Conservation (phyloP, 1,140 invertebrate species). For the Monomorium pharaonis region DNA sequence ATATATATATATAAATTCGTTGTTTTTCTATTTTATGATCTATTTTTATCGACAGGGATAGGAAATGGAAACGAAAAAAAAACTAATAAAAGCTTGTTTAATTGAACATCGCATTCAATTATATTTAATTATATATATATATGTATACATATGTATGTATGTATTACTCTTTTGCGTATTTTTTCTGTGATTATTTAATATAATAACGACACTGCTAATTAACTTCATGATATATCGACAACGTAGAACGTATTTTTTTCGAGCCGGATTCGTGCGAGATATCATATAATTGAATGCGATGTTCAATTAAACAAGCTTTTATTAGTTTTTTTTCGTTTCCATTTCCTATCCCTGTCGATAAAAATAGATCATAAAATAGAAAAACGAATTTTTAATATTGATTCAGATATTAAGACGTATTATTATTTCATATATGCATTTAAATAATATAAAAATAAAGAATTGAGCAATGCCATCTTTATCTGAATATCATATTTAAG, state of each 20-base stretch:
- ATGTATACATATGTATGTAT: too few relatives aligned
- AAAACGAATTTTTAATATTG: too few relatives aligned
- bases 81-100: constrained; percentile 7
- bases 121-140: too few relatives aligned
- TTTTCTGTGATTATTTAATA: background rate
- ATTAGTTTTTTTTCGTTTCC: background rate
- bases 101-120: background rate
- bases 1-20: background rate
- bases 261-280: background rate
- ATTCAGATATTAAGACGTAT: background rate
- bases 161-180: background rate
- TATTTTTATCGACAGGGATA: background rate
- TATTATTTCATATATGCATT: background rate
- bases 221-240: background rate
- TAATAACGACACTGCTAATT: constrained; percentile 7
- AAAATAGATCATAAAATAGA: too few relatives aligned
- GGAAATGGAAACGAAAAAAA: background rate
- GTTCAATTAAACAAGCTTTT: background rate
- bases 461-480: background rate
- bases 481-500: constrained; percentile 62
- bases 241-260: background rate
- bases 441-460: background rate
- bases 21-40: too few relatives aligned
- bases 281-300: background rate
- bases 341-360: background rate